phyloP scores from a whole-genome alignment of 2,797 vertebrate genomes.

The Mallotus villosus region DNA sequence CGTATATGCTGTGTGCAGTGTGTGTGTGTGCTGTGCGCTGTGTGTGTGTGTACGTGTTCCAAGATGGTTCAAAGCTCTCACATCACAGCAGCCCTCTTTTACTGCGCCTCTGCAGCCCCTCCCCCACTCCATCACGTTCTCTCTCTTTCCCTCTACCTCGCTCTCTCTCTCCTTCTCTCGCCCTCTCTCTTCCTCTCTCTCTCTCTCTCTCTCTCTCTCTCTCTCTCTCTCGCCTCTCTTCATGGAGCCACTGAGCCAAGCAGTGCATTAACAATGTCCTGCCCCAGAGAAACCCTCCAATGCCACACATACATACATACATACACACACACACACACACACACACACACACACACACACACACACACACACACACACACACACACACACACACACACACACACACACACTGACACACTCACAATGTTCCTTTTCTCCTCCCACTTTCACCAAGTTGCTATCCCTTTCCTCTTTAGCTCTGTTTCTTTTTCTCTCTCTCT shows the following conservation, averaged over 20 bases:
- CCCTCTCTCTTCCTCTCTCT: background rate
- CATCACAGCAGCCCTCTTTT: constrained; percentile 28
- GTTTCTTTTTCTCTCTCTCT: background rate
- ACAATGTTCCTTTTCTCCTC: background rate
- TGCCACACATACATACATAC: background rate
- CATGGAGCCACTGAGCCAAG: constrained; percentile 51
- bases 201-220: constrained; percentile 5
- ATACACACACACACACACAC: background rate
- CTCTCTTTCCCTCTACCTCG: background rate
- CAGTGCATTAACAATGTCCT: constrained; percentile 54
- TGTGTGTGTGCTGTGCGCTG: background rate
- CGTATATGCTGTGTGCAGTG: background rate
- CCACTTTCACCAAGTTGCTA: background rate
- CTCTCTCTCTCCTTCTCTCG: background rate
- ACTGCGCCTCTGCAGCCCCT: constrained; percentile 20
- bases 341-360: background rate
- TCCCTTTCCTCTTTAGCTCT: background rate
- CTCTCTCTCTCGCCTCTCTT: constrained; percentile 19
- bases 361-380: background rate
- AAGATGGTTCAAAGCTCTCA: constrained; percentile 5
- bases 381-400: background rate
- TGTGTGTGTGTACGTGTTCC: constrained; percentile 16
- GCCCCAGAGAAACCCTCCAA: constrained; percentile 47
- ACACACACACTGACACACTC: background rate
- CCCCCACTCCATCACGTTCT: constrained; percentile 27